Evolutionary conservation across 1,140 invertebrate species (phyloP).

Genomic region (Halictus rubicundus): DNA sequence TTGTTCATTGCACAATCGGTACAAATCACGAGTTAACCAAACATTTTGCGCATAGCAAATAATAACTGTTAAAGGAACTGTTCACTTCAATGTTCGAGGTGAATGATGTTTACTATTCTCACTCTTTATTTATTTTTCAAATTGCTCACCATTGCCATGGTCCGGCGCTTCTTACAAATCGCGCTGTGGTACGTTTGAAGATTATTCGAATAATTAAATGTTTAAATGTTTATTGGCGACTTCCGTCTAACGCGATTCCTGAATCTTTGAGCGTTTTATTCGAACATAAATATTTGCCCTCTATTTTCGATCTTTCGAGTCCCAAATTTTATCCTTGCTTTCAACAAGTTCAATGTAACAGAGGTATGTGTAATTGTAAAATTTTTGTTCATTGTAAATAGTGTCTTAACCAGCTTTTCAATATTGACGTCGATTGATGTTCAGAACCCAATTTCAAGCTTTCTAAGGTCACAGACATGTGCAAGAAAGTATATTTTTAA

Average conservation of each 20-base stretch:
- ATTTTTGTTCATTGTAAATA: neutral
- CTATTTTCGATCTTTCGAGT: neutral
- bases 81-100: neutral
- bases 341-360: neutral
- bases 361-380: neutral
- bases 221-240: neutral
- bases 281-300: neutral
- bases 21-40: no score
- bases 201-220: neutral
- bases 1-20: neutral
- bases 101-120: neutral
- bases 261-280: neutral
- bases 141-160: neutral
- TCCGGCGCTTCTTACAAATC: neutral
- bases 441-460: neutral
- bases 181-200: neutral
- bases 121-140: neutral
- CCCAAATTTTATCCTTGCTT: neutral
- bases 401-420: neutral
- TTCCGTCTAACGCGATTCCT: neutral
- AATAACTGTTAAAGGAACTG: neutral
- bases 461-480: no score
- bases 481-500: neutral
- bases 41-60: neutral
- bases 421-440: neutral